A percentile compares a stretch with the other conserved stretches of the same genome.
These are phyloP conservation scores for Hybognathus amarus DNA, from an alignment of 2,797 vertebrate genomes.

Conservation along the genomic window DNA sequence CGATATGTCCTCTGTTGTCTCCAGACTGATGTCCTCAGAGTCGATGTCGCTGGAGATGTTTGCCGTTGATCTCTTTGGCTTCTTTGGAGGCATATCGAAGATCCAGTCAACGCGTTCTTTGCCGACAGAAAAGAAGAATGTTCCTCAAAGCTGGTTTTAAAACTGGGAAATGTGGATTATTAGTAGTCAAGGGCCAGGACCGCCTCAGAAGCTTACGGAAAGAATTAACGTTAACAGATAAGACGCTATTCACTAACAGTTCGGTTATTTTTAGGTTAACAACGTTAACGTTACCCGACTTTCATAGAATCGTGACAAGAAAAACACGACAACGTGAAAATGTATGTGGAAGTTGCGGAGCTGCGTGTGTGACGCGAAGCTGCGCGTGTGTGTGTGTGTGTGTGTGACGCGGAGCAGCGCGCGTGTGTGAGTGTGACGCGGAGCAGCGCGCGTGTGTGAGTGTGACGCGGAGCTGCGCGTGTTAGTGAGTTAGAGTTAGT, in stretches of 20 bases:
- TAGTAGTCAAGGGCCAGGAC: background rate
- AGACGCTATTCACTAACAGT: background rate
- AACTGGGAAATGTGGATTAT: background rate
- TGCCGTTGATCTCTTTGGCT: slow-evolving; percentile 70
- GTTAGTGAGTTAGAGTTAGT: too few species aligned
- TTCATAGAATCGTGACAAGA: too few species aligned
- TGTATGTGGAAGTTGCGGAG: background rate
- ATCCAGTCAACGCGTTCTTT: too few species aligned
- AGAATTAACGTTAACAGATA: slow-evolving; percentile 30
- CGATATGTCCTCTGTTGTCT: slow-evolving; percentile 96
- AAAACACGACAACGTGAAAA: background rate
- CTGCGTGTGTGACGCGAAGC: too few species aligned
- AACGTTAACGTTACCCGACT: too few species aligned
- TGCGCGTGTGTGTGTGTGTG: too few species aligned
- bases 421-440: too few species aligned
- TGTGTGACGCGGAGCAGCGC: too few species aligned
- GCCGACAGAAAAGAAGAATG: background rate
- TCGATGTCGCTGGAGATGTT: slow-evolving; percentile 94
- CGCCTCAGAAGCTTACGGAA: background rate
- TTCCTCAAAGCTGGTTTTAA: background rate
- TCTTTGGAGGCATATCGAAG: slow-evolving; percentile 85
- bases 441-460: too few species aligned
- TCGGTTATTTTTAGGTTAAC: background rate
- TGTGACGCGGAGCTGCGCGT: too few species aligned
- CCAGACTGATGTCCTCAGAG: slow-evolving; percentile 95